Evolutionary conservation across 92 coral and sea anemone genomes (phyloP).

Genomic region (Porites evermanni): DNA sequence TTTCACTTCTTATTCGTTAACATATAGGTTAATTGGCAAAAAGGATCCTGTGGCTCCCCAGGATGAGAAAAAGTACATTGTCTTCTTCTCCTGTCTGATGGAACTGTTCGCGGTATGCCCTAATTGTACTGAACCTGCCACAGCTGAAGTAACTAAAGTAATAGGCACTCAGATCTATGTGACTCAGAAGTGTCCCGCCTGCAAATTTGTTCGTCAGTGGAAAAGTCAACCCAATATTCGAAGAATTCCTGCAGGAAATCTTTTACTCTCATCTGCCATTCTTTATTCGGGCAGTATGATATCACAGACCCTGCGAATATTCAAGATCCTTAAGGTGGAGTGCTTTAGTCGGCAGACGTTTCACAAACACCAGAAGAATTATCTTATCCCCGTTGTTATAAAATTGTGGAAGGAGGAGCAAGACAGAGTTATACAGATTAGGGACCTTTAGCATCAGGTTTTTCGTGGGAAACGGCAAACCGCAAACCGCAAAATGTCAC

Average conservation of each 20-base stretch:
- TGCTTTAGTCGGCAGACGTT: slow-evolving; percentile 13
- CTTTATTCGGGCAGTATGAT: slow-evolving; percentile 19
- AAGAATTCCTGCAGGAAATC: slow-evolving; percentile 42
- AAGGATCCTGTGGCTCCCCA: background rate
- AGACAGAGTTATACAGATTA: background rate
- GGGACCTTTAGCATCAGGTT: no score
- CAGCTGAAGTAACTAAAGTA: background rate
- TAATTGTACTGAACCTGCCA: background rate
- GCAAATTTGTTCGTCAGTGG: slow-evolving; percentile 2
- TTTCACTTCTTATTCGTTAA: background rate
- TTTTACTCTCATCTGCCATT: slow-evolving; percentile 37
- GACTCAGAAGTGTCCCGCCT: background rate
- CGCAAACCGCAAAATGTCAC: no score
- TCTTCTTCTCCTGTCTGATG: slow-evolving; percentile 2
- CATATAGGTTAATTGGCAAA: background rate
- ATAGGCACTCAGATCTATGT: background rate
- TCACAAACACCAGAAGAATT: slow-evolving; percentile 16
- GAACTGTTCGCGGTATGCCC: background rate
- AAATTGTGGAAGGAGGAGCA: slow-evolving; percentile 26
- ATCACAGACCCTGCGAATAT: slow-evolving; percentile 15
- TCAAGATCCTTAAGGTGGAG: slow-evolving; percentile 17
- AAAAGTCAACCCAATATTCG: slow-evolving; percentile 37
- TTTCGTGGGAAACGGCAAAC: no score
- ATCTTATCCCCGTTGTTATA: slow-evolving; percentile 3
- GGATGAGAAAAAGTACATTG: background rate